These are phyloP conservation scores for Tachuris rubrigastra DNA, from an alignment of 2,113 vertebrate species.

Conservation along the genomic window DNA sequence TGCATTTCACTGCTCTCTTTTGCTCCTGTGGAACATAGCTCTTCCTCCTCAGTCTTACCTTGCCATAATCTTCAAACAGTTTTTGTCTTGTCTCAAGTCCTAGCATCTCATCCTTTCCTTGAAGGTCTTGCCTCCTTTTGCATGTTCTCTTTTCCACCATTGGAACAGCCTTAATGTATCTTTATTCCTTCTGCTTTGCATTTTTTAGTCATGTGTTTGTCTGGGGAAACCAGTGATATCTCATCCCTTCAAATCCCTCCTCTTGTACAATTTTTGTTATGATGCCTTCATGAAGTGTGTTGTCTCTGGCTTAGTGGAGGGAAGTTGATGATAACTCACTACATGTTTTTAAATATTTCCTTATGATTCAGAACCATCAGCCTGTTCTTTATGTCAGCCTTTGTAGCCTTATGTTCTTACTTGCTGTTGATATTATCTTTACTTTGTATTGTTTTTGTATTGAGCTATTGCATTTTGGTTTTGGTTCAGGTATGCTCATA, in stretches of 20 bases:
- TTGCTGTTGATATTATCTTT: neutral
- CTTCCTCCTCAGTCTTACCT: neutral
- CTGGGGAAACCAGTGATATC: neutral
- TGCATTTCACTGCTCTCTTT: neutral
- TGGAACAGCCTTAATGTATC: neutral
- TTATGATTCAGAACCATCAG: neutral
- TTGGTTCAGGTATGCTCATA: neutral
- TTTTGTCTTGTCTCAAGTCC: neutral
- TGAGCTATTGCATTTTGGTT: neutral
- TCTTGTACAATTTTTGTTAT: neutral
- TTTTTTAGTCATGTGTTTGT: neutral
- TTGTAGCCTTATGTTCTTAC: neutral
- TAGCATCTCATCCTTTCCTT: neutral
- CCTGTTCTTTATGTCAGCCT: neutral
- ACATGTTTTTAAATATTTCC: conserved; percentile 10
- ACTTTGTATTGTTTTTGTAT: neutral
- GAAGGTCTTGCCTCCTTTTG: neutral
- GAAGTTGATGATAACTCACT: neutral
- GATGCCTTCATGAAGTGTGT: neutral
- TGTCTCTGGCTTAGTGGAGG: neutral
- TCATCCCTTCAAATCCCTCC: neutral
- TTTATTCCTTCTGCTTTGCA: neutral
- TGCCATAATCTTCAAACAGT: neutral
- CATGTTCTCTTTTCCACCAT: neutral
- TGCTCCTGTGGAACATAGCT: neutral